Conservation (phyloP, 2,888 invertebrate genomes). For the Emmelina monodactyla region DNA sequence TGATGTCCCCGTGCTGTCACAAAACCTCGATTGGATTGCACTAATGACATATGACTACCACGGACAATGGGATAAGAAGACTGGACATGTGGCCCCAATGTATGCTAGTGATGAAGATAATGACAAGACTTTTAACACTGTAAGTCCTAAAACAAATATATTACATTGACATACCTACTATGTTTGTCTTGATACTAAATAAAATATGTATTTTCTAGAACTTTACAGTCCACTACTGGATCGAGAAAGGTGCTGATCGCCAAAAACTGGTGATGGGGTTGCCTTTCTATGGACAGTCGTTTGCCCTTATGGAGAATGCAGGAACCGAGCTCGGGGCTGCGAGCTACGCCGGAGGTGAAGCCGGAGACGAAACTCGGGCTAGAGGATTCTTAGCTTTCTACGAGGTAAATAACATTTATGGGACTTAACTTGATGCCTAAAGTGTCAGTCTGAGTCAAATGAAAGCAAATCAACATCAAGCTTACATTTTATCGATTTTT, state of each 20-base stretch:
- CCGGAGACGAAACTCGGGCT: conserved; percentile 86
- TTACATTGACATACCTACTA: too few relatives aligned
- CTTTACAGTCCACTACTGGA: conserved; percentile 88
- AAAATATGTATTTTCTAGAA: conserved; percentile 62
- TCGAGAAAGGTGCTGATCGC: conserved; percentile 78
- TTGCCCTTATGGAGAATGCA: conserved; percentile 74
- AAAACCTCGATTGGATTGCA: conserved; percentile 87
- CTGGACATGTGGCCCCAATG: conserved; percentile 90
- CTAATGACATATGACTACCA: conserved; percentile 93
- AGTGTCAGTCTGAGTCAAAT: too few relatives aligned
- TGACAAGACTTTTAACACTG: conserved; percentile 79
- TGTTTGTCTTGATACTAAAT: neutral
- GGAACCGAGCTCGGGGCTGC: conserved; percentile 76
- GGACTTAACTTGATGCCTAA: neutral
- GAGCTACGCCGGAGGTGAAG: conserved; percentile 87
- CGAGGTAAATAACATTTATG: too few relatives aligned
- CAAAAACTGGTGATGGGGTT: conserved; percentile 85
- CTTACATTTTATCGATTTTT: too few relatives aligned
- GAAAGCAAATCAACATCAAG: too few relatives aligned
- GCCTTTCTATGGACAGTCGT: conserved; percentile 91
- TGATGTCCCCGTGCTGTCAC: conserved; percentile 77
- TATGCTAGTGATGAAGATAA: conserved; percentile 77
- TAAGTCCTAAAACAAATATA: too few relatives aligned
- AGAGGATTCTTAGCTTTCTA: conserved; percentile 89
- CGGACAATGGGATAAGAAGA: conserved; percentile 91